Evolutionary conservation across 2,888 invertebrate species (phyloP).

Genomic region (Papilio elwesi): DNA sequence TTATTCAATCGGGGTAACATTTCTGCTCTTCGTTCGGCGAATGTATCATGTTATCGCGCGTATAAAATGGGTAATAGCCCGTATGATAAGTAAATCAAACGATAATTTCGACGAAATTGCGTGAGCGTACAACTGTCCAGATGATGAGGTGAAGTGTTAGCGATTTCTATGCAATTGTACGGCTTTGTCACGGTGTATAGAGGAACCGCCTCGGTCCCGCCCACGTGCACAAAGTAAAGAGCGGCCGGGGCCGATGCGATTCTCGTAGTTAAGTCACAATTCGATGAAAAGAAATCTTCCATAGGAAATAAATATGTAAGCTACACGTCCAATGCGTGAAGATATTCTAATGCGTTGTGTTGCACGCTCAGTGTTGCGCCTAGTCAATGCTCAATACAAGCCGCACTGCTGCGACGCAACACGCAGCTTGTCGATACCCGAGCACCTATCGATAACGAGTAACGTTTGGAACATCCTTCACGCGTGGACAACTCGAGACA

Average conservation of each 20-base stretch:
- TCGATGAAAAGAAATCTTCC: conserved; percentile 78
- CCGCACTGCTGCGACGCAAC: conserved; percentile 57
- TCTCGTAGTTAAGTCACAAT: conserved; percentile 77
- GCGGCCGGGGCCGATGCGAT: conserved; percentile 69
- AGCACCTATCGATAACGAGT: conserved; percentile 38
- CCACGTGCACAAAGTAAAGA: conserved; percentile 69
- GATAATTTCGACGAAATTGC: conserved; percentile 65
- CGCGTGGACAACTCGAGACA: conserved; percentile 74
- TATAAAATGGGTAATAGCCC: conserved; percentile 76
- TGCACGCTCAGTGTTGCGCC: conserved; percentile 51
- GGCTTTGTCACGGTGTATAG: conserved; percentile 52
- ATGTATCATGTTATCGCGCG: conserved; percentile 69
- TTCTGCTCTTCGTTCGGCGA: conserved; percentile 63
- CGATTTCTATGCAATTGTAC: conserved; percentile 62
- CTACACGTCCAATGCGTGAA: conserved; percentile 66
- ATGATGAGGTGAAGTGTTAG: conserved; percentile 53
- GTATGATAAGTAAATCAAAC: conserved; percentile 81
- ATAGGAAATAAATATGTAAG: conserved; percentile 80
- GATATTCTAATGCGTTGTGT: conserved; percentile 61
- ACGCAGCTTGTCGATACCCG: conserved; percentile 42
- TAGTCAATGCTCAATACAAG: conserved; percentile 77
- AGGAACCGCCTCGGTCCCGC: conserved; percentile 67
- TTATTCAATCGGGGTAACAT: conserved; percentile 48
- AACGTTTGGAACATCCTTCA: conserved; percentile 65
- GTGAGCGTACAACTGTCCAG: conserved; percentile 67